Evolutionary conservation across 2,797 vertebrate species (phyloP).

Genomic region (Scyliorhinus canicula): DNA sequence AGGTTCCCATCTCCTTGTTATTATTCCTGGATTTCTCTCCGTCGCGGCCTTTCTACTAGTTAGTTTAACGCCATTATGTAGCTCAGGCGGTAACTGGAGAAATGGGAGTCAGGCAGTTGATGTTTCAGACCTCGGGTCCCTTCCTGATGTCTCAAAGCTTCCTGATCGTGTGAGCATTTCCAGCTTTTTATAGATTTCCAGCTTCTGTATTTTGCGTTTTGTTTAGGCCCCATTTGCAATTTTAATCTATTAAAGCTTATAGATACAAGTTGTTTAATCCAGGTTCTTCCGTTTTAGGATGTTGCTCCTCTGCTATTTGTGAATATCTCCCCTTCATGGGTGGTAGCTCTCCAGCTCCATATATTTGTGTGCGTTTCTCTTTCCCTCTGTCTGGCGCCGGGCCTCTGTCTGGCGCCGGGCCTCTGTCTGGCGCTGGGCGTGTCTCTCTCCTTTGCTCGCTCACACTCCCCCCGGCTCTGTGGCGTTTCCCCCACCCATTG

Average conservation of each 20-base stretch:
- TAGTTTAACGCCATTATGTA: background rate
- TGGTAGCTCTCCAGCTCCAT: too few relatives aligned
- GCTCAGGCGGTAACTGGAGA: background rate
- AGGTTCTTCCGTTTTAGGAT: background rate
- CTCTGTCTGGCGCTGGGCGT: too few relatives aligned
- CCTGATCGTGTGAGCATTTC: background rate
- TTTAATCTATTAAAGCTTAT: too few relatives aligned
- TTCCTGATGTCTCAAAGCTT: background rate
- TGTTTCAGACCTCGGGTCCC: background rate
- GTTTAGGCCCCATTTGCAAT: background rate
- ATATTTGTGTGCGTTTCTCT: too few relatives aligned
- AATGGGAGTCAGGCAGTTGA: background rate
- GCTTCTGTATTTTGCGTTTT: background rate
- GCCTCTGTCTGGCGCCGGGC: too few relatives aligned
- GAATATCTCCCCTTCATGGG: background rate
- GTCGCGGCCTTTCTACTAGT: background rate
- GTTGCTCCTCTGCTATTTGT: background rate
- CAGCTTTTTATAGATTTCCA: background rate
- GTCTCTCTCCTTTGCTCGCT: too few relatives aligned
- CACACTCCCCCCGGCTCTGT: too few relatives aligned
- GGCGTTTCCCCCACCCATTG: too few relatives aligned
- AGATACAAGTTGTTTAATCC: background rate
- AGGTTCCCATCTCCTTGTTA: background rate
- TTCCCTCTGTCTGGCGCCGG: too few relatives aligned
- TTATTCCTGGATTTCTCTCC: background rate